Evolutionary conservation across 1,140 invertebrate genomes (phyloP).

Genomic region (Gryllus bimaculatus): DNA sequence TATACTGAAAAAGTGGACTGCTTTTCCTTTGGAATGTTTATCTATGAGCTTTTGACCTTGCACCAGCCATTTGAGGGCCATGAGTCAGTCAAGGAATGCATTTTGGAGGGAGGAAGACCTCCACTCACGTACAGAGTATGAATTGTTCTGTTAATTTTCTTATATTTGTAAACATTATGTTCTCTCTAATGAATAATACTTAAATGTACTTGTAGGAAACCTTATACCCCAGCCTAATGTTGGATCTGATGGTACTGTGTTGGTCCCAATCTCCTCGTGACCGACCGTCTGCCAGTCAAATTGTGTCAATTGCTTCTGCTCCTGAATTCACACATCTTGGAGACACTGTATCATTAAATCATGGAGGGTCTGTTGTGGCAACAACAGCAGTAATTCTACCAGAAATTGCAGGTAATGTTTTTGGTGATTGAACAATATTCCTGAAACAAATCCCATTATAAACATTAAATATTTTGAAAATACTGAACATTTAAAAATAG

Average conservation of each 20-base stretch:
- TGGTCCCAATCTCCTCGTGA: conserved; percentile 84
- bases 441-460: too few species aligned
- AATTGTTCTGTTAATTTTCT: neutral
- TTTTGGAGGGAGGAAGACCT: conserved; percentile 87
- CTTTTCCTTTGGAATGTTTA: conserved; percentile 98
- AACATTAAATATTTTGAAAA: too few species aligned
- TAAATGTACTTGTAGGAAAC: conserved; percentile 45
- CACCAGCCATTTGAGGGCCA: conserved; percentile 91
- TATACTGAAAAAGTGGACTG: conserved; percentile 99
- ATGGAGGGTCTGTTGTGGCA: conserved; percentile 46
- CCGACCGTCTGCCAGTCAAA: conserved; percentile 84
- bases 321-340: conserved; percentile 86
- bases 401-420: conserved; percentile 13
- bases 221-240: conserved; percentile 77
- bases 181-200: neutral
- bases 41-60: conserved; percentile 90
- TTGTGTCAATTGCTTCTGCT: conserved; percentile 81
- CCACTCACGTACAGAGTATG: conserved; percentile 67
- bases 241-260: conserved; percentile 92
- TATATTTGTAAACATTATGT: neutral
- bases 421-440: too few species aligned
- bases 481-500: too few species aligned
- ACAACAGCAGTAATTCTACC: conserved; percentile 30
- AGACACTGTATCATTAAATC: conserved; percentile 64
- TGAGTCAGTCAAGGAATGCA: conserved; percentile 91